A percentile compares a stretch with the other conserved stretches of the same genome.
Evolutionary conservation across 2,888 invertebrate genomes (phyloP).

Genomic region (Opisthograptis luteolata): DNA sequence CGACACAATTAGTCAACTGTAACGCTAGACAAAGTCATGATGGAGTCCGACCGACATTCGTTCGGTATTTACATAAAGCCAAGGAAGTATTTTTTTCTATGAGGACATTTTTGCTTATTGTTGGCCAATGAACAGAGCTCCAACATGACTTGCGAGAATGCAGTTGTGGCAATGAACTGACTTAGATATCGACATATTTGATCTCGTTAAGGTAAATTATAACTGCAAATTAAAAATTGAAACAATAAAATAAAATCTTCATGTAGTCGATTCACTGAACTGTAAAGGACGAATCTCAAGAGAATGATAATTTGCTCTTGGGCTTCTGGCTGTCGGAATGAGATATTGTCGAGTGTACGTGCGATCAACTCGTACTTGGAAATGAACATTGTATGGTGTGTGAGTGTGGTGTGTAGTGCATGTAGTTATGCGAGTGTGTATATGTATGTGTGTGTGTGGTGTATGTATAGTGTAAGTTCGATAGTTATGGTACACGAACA

Average conservation of each 20-base stretch:
- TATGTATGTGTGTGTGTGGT: conserved; percentile 34
- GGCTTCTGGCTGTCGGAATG: conserved; percentile 32
- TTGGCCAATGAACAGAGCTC: conserved; percentile 53
- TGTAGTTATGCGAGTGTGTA: conserved; percentile 38
- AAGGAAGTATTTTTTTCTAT: neutral
- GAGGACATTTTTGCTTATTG: conserved; percentile 32
- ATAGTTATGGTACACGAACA: conserved; percentile 94
- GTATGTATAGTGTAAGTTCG: conserved; percentile 44
- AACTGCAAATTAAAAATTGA: conserved; percentile 48
- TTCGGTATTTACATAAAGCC: conserved; percentile 4
- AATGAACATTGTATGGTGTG: conserved; percentile 19
- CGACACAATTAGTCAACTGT: conserved; percentile 70
- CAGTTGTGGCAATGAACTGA: conserved; percentile 30
- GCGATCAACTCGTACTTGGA: conserved; percentile 17
- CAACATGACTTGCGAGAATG: conserved; percentile 58
- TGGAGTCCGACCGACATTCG: conserved; percentile 62
- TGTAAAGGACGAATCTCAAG: conserved; percentile 43
- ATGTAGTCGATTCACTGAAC: conserved; percentile 54
- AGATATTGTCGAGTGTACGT: conserved; percentile 26
- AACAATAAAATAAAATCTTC: conserved; percentile 49
- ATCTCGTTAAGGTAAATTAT: conserved; percentile 37
- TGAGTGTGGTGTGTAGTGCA: conserved; percentile 27
- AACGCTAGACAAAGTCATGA: conserved; percentile 62
- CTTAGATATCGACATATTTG: conserved; percentile 30
- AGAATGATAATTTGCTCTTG: conserved; percentile 32